phyloP scores from a whole-genome alignment of 2,797 vertebrate genomes.

The Hafferia zeledoni region DNA sequence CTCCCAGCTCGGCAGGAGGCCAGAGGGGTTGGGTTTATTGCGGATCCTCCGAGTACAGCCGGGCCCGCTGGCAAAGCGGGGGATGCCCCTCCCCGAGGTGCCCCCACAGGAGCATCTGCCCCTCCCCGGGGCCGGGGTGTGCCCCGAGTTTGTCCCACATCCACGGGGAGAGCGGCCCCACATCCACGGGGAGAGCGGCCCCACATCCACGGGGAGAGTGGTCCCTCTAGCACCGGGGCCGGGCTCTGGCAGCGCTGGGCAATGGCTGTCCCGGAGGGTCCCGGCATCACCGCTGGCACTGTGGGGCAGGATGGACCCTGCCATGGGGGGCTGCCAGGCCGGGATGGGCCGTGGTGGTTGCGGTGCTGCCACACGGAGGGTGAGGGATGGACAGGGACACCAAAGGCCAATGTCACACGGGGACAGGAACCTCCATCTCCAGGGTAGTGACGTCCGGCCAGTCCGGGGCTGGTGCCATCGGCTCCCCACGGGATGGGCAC shows the following conservation, averaged over 20 bases:
- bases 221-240: not conserved
- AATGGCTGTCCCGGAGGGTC: not conserved
- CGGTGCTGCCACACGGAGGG: accelerated
- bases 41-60: not conserved
- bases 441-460: not conserved
- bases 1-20: not conserved
- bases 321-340: accelerated
- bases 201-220: not conserved
- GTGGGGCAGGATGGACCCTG: not conserved
- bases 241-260: accelerated
- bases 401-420: accelerated
- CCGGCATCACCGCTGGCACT: accelerated
- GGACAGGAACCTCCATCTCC: not conserved
- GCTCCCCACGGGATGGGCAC: accelerated
- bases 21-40: conserved; percentile 36
- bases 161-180: not conserved
- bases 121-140: not conserved
- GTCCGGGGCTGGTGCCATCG: not conserved
- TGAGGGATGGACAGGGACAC: not conserved
- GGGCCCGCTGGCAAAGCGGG: not conserved
- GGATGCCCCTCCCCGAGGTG: not conserved
- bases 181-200: no score
- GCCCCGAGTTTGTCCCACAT: not conserved
- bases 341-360: accelerated
- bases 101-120: not conserved